Conservation (phyloP, 2,797 vertebrate species). For the Danio aesculapii region DNA sequence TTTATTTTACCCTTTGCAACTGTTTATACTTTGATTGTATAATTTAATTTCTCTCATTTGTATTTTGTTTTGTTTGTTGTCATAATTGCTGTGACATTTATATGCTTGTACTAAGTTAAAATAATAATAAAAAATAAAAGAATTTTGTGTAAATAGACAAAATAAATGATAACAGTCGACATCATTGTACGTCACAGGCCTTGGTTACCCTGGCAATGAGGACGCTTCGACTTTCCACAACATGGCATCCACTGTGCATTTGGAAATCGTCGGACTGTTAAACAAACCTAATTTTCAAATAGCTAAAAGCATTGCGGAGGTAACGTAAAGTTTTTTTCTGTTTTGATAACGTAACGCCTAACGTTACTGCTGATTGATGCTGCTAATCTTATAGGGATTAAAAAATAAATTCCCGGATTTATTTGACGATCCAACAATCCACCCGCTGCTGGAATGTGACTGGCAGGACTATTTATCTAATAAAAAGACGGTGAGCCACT, state of each 20-base stretch:
- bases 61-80: too few relatives aligned
- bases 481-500: slow-evolving; percentile 71
- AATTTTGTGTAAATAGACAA: too few relatives aligned
- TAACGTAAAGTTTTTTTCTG: slow-evolving; percentile 49
- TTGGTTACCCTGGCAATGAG: slow-evolving; percentile 73
- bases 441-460: slow-evolving; percentile 75
- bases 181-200: slow-evolving; percentile 55
- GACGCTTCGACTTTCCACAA: neutral
- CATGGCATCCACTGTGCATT: slow-evolving; percentile 46
- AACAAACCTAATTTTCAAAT: slow-evolving; percentile 73
- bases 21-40: too few relatives aligned
- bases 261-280: slow-evolving; percentile 74
- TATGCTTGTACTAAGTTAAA: too few relatives aligned
- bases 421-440: slow-evolving; percentile 71
- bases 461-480: slow-evolving; percentile 74
- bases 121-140: too few relatives aligned
- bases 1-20: too few relatives aligned
- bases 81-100: too few relatives aligned
- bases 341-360: too few relatives aligned
- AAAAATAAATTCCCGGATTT: slow-evolving; percentile 69
- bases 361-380: neutral
- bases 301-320: slow-evolving; percentile 75
- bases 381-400: slow-evolving; percentile 67
- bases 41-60: too few relatives aligned
- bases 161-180: slow-evolving; percentile 57